Percentiles rank a stretch among this genome's conserved stretches.
These are phyloP conservation scores for Psilopogon haemacephalus DNA, from an alignment of 2,113 vertebrate species.

Conservation along the genomic window DNA sequence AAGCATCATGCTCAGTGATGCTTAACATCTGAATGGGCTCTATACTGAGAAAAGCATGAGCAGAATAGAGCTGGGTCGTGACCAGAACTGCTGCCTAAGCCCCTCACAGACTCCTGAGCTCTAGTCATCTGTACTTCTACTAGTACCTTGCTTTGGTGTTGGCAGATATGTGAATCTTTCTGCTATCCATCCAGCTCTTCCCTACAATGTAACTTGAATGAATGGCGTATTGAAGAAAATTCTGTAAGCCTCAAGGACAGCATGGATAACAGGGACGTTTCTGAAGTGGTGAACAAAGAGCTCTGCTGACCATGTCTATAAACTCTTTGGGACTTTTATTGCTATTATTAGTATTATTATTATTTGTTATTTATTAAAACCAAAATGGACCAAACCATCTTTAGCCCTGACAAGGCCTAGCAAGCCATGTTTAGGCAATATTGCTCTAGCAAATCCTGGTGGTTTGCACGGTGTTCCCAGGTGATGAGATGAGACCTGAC, in stretches of 20 bases:
- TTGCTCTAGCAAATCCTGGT: too few species aligned
- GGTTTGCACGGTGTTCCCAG: too few species aligned
- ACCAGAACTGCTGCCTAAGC: neutral
- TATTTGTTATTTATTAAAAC: neutral
- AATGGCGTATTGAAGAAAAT: fast-evolving
- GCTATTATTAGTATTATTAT: neutral
- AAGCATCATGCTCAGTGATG: neutral
- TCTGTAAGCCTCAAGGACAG: neutral
- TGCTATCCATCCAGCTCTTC: neutral
- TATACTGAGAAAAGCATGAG: neutral
- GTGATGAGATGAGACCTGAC: too few species aligned
- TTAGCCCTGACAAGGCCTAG: neutral
- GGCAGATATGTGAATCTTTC: neutral
- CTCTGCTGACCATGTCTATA: fast-evolving
- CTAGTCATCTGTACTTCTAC: neutral
- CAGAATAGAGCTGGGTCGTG: neutral
- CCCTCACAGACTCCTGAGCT: neutral
- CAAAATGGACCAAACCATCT: neutral
- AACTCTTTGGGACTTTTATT: neutral
- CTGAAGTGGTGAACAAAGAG: neutral
- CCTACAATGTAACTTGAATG: fast-evolving
- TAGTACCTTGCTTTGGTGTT: neutral
- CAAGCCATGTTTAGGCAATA: neutral
- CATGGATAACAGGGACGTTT: neutral
- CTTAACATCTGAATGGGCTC: neutral